Percentiles rank a stretch among this genome's conserved stretches.
Conservation (phyloP, 2,797 vertebrate genomes). For the Amblyraja radiata region DNA sequence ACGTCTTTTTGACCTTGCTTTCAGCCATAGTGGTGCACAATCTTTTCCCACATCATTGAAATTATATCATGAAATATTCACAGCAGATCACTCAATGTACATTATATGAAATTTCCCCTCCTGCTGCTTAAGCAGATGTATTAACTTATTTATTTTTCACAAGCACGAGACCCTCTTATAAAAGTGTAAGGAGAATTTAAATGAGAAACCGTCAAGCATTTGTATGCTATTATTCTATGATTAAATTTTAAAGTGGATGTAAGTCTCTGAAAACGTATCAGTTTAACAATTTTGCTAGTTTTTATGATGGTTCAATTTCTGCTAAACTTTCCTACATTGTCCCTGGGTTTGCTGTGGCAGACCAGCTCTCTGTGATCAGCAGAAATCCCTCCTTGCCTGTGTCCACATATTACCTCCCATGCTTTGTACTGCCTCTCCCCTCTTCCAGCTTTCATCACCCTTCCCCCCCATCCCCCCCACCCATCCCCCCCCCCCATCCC, state of each 20-base stretch:
- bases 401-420: too few relatives aligned
- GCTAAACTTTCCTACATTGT: background rate
- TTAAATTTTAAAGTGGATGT: background rate
- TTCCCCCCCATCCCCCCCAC: too few relatives aligned
- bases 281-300: background rate
- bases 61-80: background rate
- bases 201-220: background rate
- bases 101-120: background rate
- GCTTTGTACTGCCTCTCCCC: too few relatives aligned
- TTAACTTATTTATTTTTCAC: background rate
- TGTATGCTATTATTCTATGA: background rate
- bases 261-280: background rate
- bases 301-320: background rate
- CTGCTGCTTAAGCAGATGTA: background rate
- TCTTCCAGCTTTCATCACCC: too few relatives aligned
- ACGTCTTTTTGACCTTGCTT: background rate
- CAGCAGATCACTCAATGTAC: background rate
- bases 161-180: background rate
- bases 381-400: too few relatives aligned
- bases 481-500: too few relatives aligned
- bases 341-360: background rate
- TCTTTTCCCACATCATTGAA: background rate
- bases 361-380: background rate
- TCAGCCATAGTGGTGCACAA: background rate
- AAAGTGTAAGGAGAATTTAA: background rate